Conservation (phyloP, 2,113 vertebrate species). For the Acanthochromis polyacanthus region DNA sequence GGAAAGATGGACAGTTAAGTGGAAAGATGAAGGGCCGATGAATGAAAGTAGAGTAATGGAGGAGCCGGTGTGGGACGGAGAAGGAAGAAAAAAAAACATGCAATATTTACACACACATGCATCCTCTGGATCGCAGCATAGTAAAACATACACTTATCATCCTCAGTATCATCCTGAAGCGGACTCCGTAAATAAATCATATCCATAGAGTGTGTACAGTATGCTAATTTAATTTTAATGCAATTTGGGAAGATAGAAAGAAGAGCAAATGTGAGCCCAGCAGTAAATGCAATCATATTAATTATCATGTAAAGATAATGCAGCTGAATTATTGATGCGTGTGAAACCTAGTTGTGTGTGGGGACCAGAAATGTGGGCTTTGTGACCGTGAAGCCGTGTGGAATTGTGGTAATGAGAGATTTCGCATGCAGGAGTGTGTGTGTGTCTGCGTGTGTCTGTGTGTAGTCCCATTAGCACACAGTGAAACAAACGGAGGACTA, state of each 20-base stretch:
- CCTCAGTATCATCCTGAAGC: slow-evolving; percentile 27
- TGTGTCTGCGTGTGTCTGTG: slow-evolving; percentile 16
- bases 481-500: background rate
- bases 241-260: slow-evolving; percentile 49
- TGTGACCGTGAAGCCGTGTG: slow-evolving; percentile 3
- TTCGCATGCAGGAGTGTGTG: slow-evolving; percentile 12
- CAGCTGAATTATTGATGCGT: slow-evolving; percentile 71
- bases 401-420: slow-evolving; percentile 18
- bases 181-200: slow-evolving; percentile 67
- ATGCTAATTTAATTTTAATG: slow-evolving; percentile 73
- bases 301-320: slow-evolving; percentile 71
- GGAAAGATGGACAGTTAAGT: slow-evolving; percentile 6
- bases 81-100: slow-evolving; percentile 9
- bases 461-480: background rate
- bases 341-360: slow-evolving; percentile 58
- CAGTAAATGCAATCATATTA: slow-evolving; percentile 64
- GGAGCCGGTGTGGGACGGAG: background rate
- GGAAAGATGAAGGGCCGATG: slow-evolving; percentile 1
- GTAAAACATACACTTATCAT: slow-evolving; percentile 50
- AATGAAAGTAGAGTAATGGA: slow-evolving; percentile 11
- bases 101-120: slow-evolving; percentile 6
- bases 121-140: slow-evolving; percentile 25
- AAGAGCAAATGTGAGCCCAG: slow-evolving; percentile 40
- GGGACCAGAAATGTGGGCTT: slow-evolving; percentile 21
- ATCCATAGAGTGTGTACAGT: slow-evolving; percentile 44